Evolutionary conservation across 2,888 invertebrate species (phyloP), one percentile per base, ranked within the genome.

Genomic region (Eurytoma californica): DNA sequence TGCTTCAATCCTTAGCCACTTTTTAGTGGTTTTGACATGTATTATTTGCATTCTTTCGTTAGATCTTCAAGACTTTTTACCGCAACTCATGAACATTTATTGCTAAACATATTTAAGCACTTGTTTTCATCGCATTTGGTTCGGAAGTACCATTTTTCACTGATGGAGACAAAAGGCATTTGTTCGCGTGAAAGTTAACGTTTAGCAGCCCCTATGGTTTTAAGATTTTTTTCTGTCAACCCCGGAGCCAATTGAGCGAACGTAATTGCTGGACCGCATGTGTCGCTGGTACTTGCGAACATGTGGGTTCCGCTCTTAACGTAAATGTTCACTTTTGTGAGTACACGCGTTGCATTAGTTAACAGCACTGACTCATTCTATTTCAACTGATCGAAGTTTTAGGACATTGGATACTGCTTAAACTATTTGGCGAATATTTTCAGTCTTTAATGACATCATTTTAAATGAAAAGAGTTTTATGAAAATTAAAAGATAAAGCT

Each of bases 181-280:
- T 51, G 24, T 51, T 20, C 1, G 63, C 0, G 70, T 12, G 14
- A 65, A 73, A 77, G 47, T 58, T 67, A 61, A 80, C 81, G 79
- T 81, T 77, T 47, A 57, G 77, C 55, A 75, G 53, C 81, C 81
- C 81, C 79, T 72, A 81, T 81, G 68, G 72, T 79, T 78, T 58
- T 14, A 72, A 74, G 80, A 81, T 77, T 83, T 84, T 84, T 84
- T 76, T 24, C 61, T 58, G 82, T 84, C 83, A 83, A 85, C 78
- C 72, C 82, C 83, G 83, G 80, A 78, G 82, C 84, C 84, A 85
- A 85, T 85, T 83, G 84, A 83, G 83, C 68, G 83, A 79, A 83
- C 80, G 80, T 82, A 85, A 85, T 83, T 79, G 80, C 72, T 81
- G 77, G 81, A 79, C 79, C 83, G 82, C 82, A 84, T 85, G 83